phyloP scores from a whole-genome alignment of 2,888 invertebrate genomes.

The Cephus rjabovi region DNA sequence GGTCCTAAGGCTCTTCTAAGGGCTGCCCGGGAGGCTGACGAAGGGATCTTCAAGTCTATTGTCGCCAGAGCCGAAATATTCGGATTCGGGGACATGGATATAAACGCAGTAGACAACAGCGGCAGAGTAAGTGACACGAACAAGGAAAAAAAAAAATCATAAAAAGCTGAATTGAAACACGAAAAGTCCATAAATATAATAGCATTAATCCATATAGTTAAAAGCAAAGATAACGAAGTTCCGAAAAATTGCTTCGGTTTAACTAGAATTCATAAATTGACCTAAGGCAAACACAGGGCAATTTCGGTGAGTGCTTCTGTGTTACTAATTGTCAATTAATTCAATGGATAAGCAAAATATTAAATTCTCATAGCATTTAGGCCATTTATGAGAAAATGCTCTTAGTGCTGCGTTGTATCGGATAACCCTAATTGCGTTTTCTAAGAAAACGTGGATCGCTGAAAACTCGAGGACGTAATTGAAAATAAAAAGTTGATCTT shows the following conservation, averaged over 20 bases:
- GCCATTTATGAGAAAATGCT: background rate
- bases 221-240: background rate
- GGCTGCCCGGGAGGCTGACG: slow-evolving; percentile 71
- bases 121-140: slow-evolving; percentile 69
- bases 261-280: background rate
- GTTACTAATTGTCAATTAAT: background rate
- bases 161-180: background rate
- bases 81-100: slow-evolving; percentile 64
- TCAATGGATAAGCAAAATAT: background rate
- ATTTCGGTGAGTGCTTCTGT: background rate
- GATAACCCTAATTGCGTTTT: background rate
- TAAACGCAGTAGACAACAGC: slow-evolving; percentile 71
- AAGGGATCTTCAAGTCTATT: slow-evolving; percentile 65
- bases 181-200: background rate
- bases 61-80: slow-evolving; percentile 63
- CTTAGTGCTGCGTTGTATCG: background rate
- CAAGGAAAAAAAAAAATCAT: background rate
- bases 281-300: background rate
- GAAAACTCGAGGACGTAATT: background rate
- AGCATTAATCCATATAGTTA: background rate
- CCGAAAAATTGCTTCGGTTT: background rate
- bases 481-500: background rate
- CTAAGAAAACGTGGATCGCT: background rate
- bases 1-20: slow-evolving; percentile 66
- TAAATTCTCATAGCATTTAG: background rate